Percentiles rank a stretch among this genome's conserved stretches.
These are phyloP conservation scores for Epistrophella euchroma DNA, from an alignment of 2,888 invertebrate genomes.

Conservation along the genomic window DNA sequence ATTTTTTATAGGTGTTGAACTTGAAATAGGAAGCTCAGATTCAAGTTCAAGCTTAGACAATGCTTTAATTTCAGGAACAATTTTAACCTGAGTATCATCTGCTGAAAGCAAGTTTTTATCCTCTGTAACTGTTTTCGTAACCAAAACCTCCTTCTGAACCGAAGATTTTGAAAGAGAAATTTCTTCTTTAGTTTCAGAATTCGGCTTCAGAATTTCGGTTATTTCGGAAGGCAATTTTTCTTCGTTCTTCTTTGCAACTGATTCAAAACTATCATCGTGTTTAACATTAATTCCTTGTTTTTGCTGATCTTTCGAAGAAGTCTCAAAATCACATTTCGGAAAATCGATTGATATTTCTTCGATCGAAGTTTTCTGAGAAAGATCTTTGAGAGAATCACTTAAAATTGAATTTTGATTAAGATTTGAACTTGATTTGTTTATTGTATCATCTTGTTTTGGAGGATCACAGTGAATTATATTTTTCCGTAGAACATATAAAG, in stretches of 20 bases:
- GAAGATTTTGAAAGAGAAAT: not conserved
- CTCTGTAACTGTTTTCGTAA: not conserved
- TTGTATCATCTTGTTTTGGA: constrained; percentile 28
- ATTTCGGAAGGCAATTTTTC: not conserved
- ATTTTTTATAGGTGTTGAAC: not conserved
- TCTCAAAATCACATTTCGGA: not conserved
- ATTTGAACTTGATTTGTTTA: not conserved
- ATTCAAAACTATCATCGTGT: not conserved
- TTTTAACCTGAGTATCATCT: not conserved
- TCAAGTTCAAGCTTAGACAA: not conserved
- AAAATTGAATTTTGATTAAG: not conserved
- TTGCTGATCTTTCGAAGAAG: not conserved
- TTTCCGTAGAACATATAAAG: constrained; percentile 62
- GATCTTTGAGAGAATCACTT: not conserved
- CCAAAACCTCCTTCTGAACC: not conserved
- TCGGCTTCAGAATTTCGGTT: not conserved
- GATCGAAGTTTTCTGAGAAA: not conserved
- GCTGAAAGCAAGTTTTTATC: not conserved
- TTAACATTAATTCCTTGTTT: not conserved
- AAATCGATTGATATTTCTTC: not conserved
- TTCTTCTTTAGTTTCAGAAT: not conserved
- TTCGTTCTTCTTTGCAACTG: not conserved
- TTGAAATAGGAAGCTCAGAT: not conserved
- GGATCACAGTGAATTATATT: constrained; percentile 71
- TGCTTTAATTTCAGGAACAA: not conserved